Base-by-base conservation (phyloP, 2,888 invertebrate genomes). In the Scaptomyza flava region DNA sequence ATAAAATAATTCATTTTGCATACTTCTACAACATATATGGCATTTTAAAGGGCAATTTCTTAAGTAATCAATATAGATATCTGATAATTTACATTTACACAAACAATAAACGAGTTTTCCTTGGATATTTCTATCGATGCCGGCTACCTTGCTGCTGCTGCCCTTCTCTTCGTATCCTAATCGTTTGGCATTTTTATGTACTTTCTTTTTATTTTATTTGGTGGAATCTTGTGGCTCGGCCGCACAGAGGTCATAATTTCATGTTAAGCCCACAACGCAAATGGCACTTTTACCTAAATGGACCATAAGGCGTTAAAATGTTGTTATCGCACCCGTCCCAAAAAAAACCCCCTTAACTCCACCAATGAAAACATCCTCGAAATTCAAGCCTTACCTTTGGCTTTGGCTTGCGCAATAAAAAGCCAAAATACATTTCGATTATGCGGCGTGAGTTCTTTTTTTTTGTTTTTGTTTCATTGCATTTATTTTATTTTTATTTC, bases 251-350 rank as follows among this genome's bases (percentile, higher is more conserved):
- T 81, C 80, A 90, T 90, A 90, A 89, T 89, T 90, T 89, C 85
- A 87, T 78, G 85, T 90, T 90, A 90, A 90, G 87, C 89, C 75
- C 64, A 47, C 60, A 82, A 83, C 81, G 81, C 89, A 90, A 90
- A 90, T 90, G 90, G 78, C 88, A 90, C 87, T 90, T 90, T 86
- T 81, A 74, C 82, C 81, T 86, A 89, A 89, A 89, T 90, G 89
- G 87, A 80, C 90, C 80, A 90, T 90, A 89, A 87, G 90, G 87
- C 90, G 87, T 87, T 87, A 81, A 84, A 87, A 84, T 84, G 87
- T 69, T 84, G 85, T 87, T 87, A 84, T 84, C 76, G 78, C 69
- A 64, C 65, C 52, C 20, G 2, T 9, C 50, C n/a, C 52, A 54
- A n/a, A n/a, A n/a, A n/a, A n/a, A 45, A 43, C 14, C 38, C 43